Base-by-base conservation (phyloP, 92 coral and sea anemone genomes). In the Zoanthus solanderi region DNA sequence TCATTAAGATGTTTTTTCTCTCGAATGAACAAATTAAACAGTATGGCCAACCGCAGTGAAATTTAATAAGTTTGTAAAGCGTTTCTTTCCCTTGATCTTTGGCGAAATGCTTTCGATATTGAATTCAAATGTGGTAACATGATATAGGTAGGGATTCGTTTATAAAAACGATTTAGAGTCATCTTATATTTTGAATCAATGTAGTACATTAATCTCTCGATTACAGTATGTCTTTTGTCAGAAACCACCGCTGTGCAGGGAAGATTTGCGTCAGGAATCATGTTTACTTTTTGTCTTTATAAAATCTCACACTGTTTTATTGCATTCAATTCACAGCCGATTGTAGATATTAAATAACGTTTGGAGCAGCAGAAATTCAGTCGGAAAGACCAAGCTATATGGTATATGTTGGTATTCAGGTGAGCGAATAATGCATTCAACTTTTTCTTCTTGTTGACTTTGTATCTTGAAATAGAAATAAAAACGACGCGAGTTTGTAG, bases 51-150 rank as follows among this genome's bases (percentile, higher is more conserved):
- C 79, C 47, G 79, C 79, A 9, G 72, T n/a, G 72, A 79, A 60
- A 34, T 37, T 79, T 58, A 79, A 79, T 79, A 57, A 79, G 58
- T 31, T 79, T 69, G 23, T 52, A 5, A 7, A 68, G 17, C 7
- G 71, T 29, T 60, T 23, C 23, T 23, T 23, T 23, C 23, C 84
- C n/a, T 79, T 60, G 6, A 4, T 50, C 1, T 42, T 3, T 57
- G 17, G 15, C 13, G 50, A 9, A 23, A 9, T 9, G 52, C 32
- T 28, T 7, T 29, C 44, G 57, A 13, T 16, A 42, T 78, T 68
- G 31, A 78, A 37, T 60, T 79, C 34, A 29, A 79, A 66, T 42
- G 53, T 50, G 34, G 57, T 79, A 58, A 32, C 69, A 17, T 44
- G 50, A 57, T 32, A 10, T 47, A 15, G 79, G 28, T 42, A 44